Evolutionary conservation across 2,888 invertebrate species (phyloP).

Genomic region (Euphydryas editha): DNA sequence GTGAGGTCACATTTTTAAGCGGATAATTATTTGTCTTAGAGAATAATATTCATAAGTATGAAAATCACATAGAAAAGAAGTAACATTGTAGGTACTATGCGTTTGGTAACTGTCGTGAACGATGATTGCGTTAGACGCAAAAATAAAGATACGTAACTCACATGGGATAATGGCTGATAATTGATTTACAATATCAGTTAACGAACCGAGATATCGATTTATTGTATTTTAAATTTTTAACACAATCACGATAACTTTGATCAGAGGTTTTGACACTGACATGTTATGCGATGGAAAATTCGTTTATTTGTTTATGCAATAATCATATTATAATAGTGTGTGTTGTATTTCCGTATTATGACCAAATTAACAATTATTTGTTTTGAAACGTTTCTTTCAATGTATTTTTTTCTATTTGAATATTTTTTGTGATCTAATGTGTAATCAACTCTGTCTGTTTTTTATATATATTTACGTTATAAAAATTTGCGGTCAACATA

Average conservation of each 20-base stretch:
- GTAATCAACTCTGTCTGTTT: too few species aligned
- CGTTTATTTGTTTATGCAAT: slow-evolving; percentile 18
- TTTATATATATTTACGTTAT: too few species aligned
- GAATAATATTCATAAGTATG: neutral
- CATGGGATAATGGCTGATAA: slow-evolving; percentile 46
- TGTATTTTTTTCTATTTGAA: too few species aligned
- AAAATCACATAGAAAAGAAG: neutral
- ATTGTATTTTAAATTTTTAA: slow-evolving; percentile 54
- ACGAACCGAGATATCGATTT: slow-evolving; percentile 56
- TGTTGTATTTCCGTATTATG: neutral
- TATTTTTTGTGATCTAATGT: too few species aligned
- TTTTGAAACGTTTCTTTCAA: too few species aligned
- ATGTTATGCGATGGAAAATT: slow-evolving; percentile 25
- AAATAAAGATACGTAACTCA: slow-evolving; percentile 40
- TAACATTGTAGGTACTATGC: neutral
- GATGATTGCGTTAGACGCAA: slow-evolving; percentile 20
- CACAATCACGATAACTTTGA: slow-evolving; percentile 55
- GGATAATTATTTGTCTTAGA: neutral
- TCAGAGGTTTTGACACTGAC: slow-evolving; percentile 46
- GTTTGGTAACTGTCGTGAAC: neutral
- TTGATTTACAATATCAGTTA: slow-evolving; percentile 55
- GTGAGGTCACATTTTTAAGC: neutral
- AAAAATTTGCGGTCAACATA: too few species aligned
- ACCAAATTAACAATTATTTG: too few species aligned
- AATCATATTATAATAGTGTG: neutral